Base-by-base conservation (phyloP, 1,140 invertebrate species). In the Bicyclus anynana region DNA sequence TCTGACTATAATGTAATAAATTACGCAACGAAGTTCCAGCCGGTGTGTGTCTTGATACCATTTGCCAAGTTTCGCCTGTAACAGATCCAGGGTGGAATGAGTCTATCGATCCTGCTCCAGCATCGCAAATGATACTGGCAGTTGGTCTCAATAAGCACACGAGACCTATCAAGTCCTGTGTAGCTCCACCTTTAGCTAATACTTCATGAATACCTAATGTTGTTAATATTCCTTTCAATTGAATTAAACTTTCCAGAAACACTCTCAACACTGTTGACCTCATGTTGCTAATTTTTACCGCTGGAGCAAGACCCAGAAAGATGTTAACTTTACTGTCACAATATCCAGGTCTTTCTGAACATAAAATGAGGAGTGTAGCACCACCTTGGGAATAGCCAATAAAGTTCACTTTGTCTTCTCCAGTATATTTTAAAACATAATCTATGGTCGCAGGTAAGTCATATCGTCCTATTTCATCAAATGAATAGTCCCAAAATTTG, bases 381-480 rank as follows among this genome's bases (percentile, higher is more conserved):
- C 67, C 54, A 5, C 94, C 94, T 83, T 94, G 92, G 1, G 93
- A 94, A 72, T 92, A 91, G 2, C 90, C 90, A 2, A 91, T 66
- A 61, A 93, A 94, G 53, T 85, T 89, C 2, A 94, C 33, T 49
- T 90, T 74, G 7, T 73, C 53, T 12, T 79, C 68, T 1, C 80
- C 72, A 1, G 92, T 93, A 9, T 70, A 44, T 0, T 87, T 67
- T 12, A 93, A 59, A 5, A 93, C 87, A 47, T 92, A 91, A 54
- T 95, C 91, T 0, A 96, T 91, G 75, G 92, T 92, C 0, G 94
- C 92, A 6, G 95, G 94, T 9, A 96, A 57, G 77, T 96, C 95
- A 40, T 91, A 92, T 0, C 82, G 67, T 2, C 93, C 94, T 60
- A 95, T 94, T 75, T 96, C 93, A 51, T 96, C 93, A 67, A 90